Evolutionary conservation across 2,888 invertebrate species (phyloP).

Genomic region (Elysia crispata): DNA sequence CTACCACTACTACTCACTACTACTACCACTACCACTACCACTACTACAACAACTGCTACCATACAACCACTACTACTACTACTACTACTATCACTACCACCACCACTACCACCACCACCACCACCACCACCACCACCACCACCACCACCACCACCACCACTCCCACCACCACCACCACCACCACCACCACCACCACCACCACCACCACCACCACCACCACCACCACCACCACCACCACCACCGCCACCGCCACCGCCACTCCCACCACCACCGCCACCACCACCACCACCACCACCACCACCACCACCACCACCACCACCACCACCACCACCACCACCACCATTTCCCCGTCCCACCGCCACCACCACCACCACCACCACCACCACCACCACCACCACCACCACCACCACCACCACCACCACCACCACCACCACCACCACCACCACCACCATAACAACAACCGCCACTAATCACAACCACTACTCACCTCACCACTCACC

Average conservation of each 20-base stretch:
- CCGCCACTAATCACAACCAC: background rate
- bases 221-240: constrained; percentile 10
- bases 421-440: background rate
- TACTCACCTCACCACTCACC: background rate
- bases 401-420: background rate
- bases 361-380: constrained; percentile 4
- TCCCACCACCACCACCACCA: too few relatives aligned
- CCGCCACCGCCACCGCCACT: background rate
- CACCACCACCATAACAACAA: too few relatives aligned
- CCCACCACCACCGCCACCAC: background rate
- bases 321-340: constrained; percentile 10
- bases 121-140: too few relatives aligned
- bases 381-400: background rate
- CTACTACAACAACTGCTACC: too few relatives aligned
- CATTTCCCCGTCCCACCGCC: background rate
- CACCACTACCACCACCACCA: constrained; percentile 1
- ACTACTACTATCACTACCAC: constrained; percentile 18
- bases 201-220: constrained; percentile 10
- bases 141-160: too few relatives aligned
- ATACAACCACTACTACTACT: too few relatives aligned
- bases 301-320: constrained; percentile 10
- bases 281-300: constrained; percentile 10
- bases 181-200: constrained; percentile 1
- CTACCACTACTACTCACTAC: too few relatives aligned
- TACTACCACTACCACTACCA: constrained; percentile 10